phyloP scores from a whole-genome alignment of 2,888 invertebrate genomes.

The Crematogaster levior region DNA sequence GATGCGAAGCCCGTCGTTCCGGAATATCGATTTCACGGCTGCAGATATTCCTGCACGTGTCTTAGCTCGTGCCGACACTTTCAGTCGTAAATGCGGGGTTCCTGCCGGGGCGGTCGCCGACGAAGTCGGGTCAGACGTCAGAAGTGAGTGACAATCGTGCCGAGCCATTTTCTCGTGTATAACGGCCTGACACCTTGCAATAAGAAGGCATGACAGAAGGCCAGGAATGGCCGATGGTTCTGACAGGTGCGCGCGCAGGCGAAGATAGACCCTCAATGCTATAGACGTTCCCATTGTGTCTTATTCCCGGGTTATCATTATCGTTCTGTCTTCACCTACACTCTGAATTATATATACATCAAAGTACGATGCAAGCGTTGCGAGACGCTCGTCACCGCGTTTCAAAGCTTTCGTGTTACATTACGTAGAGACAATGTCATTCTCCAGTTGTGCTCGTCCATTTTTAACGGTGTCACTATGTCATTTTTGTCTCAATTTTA shows the following conservation, averaged over 20 bases:
- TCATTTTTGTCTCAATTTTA: constrained; percentile 1
- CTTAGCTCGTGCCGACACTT: constrained; percentile 54
- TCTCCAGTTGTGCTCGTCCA: not conserved
- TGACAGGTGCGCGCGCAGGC: constrained; percentile 65
- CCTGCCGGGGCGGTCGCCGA: constrained; percentile 37
- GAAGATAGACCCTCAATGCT: constrained; percentile 45
- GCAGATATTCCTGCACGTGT: constrained; percentile 71
- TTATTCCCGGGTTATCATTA: constrained; percentile 71
- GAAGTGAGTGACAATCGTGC: constrained; percentile 41
- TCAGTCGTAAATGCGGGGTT: constrained; percentile 60
- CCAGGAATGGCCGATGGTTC: constrained; percentile 63
- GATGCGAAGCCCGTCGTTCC: constrained; percentile 59
- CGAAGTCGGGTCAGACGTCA: constrained; percentile 56
- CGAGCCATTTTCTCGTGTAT: constrained; percentile 46
- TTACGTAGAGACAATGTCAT: constrained; percentile 5
- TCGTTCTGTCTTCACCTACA: constrained; percentile 70
- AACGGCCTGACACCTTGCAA: constrained; percentile 42
- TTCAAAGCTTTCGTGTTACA: constrained; percentile 17
- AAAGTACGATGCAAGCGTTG: constrained; percentile 38
- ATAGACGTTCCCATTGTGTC: constrained; percentile 64
- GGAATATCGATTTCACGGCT: constrained; percentile 68
- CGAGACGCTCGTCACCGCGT: constrained; percentile 40
- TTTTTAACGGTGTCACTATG: constrained; percentile 6
- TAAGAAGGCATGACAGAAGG: constrained; percentile 55
- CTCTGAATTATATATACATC: constrained; percentile 66